Base-by-base conservation (phyloP, 2,797 vertebrate genomes). In the Myotis vivesi region DNA sequence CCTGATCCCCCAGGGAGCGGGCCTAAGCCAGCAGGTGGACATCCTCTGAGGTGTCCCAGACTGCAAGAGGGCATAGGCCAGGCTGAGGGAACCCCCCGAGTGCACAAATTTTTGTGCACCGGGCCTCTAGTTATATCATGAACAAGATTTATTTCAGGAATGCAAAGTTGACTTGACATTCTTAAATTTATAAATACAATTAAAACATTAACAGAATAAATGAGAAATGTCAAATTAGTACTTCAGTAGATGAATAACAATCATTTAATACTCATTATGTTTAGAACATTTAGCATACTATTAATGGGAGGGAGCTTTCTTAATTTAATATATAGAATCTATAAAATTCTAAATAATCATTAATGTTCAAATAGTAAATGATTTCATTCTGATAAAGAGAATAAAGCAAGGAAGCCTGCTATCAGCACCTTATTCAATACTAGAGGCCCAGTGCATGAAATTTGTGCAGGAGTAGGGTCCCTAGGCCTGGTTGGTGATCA, bases 331-430 rank as follows among this genome's bases (percentile, higher is more conserved):
- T 33, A n/a, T n/a, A 75, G 66, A 49, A 49, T 72, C 5, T 80
- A 8, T 17, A 91, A 85, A 93, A 66, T 28, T 3, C 30, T 57
- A 83, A 53, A 15, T 82, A 93, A 68, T 64, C 16, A 87, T 79
- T 73, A 80, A 66, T 59, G 2, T 72, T 84, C 22, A 71, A 66
- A 62, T 55, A 28, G 7, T 15, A 10, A 87, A 81, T 73, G 36
- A 51, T 62, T 95, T 88, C 6, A 73, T 94, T 75, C 36, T 51
- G 33, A 94, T 49, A 94, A 71, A 44, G 20, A 87, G 53, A 92
- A 49, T 94, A 80, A 80, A 94, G 83, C 5, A 53, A 41, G n/a
- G 38, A 64, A n/a, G 11, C 17, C 44, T 72, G 44, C 9, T 94
- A 33, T 81, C 11, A 41, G 87, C 51, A 71, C 17, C 8, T 91